phyloP scores from a whole-genome alignment of 2,888 invertebrate species.

The Spodoptera littoralis region DNA sequence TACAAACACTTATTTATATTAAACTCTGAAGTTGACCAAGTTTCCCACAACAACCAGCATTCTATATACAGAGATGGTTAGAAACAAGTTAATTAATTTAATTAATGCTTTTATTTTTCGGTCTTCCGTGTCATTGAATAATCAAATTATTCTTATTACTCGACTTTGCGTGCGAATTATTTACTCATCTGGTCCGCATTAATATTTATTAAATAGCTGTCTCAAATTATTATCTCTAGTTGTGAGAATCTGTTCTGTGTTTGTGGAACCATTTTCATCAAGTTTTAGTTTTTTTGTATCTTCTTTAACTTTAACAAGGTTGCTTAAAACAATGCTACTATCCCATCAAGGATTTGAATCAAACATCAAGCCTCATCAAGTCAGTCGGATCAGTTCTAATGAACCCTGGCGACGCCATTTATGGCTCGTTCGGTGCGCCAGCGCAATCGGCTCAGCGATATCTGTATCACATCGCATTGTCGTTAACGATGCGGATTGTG shows the following conservation, averaged over 20 bases:
- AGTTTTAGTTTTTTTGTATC: not conserved
- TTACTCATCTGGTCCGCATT: not conserved
- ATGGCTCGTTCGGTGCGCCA: slow-evolving; percentile 75
- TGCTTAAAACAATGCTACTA: slow-evolving; percentile 38
- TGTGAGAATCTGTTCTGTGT: not conserved
- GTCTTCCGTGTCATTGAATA: slow-evolving; percentile 16
- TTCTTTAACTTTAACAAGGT: slow-evolving; percentile 4
- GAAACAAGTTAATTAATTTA: slow-evolving; percentile 34
- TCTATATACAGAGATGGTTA: slow-evolving; percentile 9
- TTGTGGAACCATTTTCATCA: not conserved
- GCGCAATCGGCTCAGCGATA: slow-evolving; percentile 76
- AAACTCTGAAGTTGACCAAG: not conserved
- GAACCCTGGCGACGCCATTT: slow-evolving; percentile 72
- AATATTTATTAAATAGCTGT: slow-evolving; percentile 1
- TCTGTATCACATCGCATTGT: slow-evolving; percentile 79
- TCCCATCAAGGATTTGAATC: slow-evolving; percentile 39
- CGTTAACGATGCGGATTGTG: slow-evolving; percentile 72
- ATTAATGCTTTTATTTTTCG: slow-evolving; percentile 10
- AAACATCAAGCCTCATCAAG: slow-evolving; percentile 63
- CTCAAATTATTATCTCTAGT: too few species aligned
- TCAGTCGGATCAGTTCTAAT: slow-evolving; percentile 67
- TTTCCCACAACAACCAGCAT: slow-evolving; percentile 23
- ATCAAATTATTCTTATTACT: slow-evolving; percentile 3
- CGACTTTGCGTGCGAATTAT: slow-evolving; percentile 4
- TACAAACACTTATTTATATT: slow-evolving; percentile 9